Conservation (phyloP, 2,113 vertebrate species). For the Lota lota region DNA sequence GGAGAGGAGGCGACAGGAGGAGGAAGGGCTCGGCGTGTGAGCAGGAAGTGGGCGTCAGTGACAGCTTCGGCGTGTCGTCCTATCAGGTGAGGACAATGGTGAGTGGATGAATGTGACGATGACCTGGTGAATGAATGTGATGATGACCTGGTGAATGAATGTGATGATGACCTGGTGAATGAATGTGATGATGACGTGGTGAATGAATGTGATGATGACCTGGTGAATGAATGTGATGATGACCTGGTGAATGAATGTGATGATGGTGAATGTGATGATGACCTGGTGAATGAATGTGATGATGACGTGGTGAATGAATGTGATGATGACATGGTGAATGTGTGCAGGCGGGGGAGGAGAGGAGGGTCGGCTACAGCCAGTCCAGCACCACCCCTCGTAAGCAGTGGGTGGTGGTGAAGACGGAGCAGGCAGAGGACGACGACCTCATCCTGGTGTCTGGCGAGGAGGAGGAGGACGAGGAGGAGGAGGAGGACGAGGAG, state of each 20-base stretch:
- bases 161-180: not conserved
- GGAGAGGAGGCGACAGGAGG: constrained; percentile 50
- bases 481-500: constrained; percentile 81
- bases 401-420: constrained; percentile 89
- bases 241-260: too few species aligned
- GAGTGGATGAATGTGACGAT: too few species aligned
- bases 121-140: too few species aligned
- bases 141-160: too few species aligned
- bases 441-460: constrained; percentile 85
- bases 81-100: constrained; percentile 60
- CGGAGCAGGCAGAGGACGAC: constrained; percentile 80
- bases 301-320: too few species aligned
- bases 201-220: too few species aligned
- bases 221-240: too few species aligned
- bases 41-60: constrained; percentile 79
- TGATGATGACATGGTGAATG: too few species aligned
- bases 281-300: too few species aligned
- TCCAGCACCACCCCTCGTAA: constrained; percentile 84
- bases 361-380: constrained; percentile 60
- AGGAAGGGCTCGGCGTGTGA: constrained; percentile 69
- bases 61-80: constrained; percentile 77
- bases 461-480: constrained; percentile 76
- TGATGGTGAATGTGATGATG: too few species aligned
- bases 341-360: too few species aligned
- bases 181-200: not conserved